Base-by-base conservation (phyloP, 1,140 invertebrate genomes). In the Calephelis nemesis region DNA sequence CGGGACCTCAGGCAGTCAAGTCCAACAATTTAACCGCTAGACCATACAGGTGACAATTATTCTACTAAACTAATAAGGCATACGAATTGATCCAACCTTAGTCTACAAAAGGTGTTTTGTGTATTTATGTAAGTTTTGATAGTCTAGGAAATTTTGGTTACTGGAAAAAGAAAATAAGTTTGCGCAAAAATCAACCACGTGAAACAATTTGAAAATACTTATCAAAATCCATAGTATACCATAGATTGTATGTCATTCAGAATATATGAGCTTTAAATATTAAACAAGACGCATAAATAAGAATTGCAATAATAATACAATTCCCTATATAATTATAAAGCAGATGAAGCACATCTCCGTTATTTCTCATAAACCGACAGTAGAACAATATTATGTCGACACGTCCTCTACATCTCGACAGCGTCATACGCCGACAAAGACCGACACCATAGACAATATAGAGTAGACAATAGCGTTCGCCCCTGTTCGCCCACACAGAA, bases 381-480 rank as follows among this genome's bases (percentile, higher is more conserved):
- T 19, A 11, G 52, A 58, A 58, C 52, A 58, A 58, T 58, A 58
- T 58, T 58, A 58, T 58, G 52, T 15, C 54, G 54, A 60, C 54
- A 60, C 54, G 54, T 60, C 54, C 54, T 60, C 39, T 60, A 60
- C 11, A 60, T 60, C 54, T 60, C 30, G 54, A 60, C 54, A 40
- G n/a, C 54, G 54, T 60, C 12, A 60, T 60, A 60, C 11, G 54
- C 54, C 54, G 54, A 60, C 54, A 60, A 60, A 40, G 54, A 40
- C 30, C 54, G 54, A 40, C 54, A 60, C 5, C 54, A 39, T 60
- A 60, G 54, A 60, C 54, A 60, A 60, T 60, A 60, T 60, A 60
- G 54, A 60, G 54, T 12, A 60, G 54, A 60, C 54, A 60, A 60
- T 60, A 60, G 54, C 39, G 54, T 40, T 40, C 54, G 52, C 19